phyloP scores from a whole-genome alignment of 2,888 invertebrate genomes.

The Nematopogon swammerdamellus region DNA sequence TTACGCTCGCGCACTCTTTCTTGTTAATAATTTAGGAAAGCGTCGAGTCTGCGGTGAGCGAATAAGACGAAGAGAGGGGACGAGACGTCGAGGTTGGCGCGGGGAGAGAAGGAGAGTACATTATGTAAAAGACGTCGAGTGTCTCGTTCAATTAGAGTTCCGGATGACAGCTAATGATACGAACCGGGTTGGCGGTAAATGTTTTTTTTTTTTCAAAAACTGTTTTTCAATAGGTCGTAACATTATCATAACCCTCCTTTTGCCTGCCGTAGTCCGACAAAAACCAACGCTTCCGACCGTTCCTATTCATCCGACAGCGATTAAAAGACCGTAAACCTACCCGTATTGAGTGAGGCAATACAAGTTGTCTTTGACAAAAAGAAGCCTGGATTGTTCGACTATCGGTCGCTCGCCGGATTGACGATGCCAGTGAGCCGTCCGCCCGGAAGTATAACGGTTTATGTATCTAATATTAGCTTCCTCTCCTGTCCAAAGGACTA shows the following conservation, averaged over 20 bases:
- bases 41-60: too few relatives aligned
- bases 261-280: slow-evolving; percentile 1
- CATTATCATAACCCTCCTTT: too few relatives aligned
- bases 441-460: background rate
- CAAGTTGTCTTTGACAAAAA: background rate
- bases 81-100: too few relatives aligned
- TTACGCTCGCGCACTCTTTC: too few relatives aligned
- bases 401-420: background rate
- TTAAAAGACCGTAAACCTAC: slow-evolving; percentile 5
- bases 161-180: slow-evolving; percentile 12
- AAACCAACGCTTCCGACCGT: slow-evolving; percentile 6
- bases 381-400: background rate
- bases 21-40: too few relatives aligned
- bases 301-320: slow-evolving; percentile 8
- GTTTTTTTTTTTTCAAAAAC: too few relatives aligned
- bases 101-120: too few relatives aligned
- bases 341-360: slow-evolving; percentile 5
- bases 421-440: background rate
- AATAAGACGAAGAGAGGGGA: too few relatives aligned
- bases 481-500: too few relatives aligned
- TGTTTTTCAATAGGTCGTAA: background rate
- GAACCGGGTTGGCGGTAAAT: slow-evolving; percentile 11
- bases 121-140: slow-evolving; percentile 8
- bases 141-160: slow-evolving; percentile 12
- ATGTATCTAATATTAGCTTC: background rate